Conservation (phyloP, 2,113 vertebrate genomes). For the Gasterosteus nipponicus region DNA sequence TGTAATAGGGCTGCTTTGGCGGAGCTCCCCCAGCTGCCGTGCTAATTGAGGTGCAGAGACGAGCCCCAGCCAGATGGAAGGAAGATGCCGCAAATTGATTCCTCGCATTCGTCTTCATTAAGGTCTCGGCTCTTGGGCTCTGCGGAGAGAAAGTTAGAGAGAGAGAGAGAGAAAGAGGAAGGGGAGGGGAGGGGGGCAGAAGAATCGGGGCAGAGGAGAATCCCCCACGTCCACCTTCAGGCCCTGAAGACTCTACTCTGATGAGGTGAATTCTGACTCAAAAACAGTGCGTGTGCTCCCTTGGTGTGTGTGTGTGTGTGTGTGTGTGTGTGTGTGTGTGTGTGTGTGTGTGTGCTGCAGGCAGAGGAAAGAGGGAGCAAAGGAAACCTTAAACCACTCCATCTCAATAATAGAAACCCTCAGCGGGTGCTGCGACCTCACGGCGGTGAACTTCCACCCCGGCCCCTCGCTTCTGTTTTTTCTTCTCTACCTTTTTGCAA, state of each 20-base stretch:
- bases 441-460: constrained; percentile 11
- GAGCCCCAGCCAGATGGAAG: constrained; percentile 79
- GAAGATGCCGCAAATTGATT: constrained; percentile 83
- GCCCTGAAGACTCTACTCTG: constrained; percentile 47
- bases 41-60: constrained; percentile 80
- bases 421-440: constrained; percentile 16
- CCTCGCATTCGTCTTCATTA: constrained; percentile 86
- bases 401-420: constrained; percentile 19
- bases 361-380: not conserved
- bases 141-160: constrained; percentile 40
- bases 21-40: constrained; percentile 77
- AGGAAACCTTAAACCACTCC: constrained; percentile 26
- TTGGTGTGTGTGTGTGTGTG: not conserved
- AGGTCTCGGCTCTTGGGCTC: constrained; percentile 71
- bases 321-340: not conserved
- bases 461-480: constrained; percentile 9
- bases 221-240: constrained; percentile 5
- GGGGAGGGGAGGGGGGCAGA: constrained; percentile 2
- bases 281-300: constrained; percentile 24
- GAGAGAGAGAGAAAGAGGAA: constrained; percentile 35
- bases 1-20: constrained; percentile 74
- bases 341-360: constrained; percentile 11
- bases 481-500: constrained; percentile 15
- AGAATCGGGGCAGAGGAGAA: constrained; percentile 50
- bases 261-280: constrained; percentile 58